These are phyloP conservation scores for Mastigias papua DNA, from an alignment of 30 jellyfish, hydroid and myxozoan genomes.

Conservation along the genomic window DNA sequence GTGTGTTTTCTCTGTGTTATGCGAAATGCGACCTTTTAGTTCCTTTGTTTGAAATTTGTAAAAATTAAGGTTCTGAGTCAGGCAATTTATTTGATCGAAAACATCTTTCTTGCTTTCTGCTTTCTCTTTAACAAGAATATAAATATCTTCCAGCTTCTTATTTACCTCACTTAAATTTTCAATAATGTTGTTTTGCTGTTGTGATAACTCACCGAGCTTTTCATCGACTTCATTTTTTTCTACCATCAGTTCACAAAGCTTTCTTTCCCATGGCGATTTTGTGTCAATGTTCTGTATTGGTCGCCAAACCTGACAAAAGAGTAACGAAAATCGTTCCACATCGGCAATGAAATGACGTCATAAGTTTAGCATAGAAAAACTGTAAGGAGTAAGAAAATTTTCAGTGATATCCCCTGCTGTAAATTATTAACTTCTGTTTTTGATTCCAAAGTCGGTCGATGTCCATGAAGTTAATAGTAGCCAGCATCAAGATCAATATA, in stretches of 20 bases:
- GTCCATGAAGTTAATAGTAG: no score
- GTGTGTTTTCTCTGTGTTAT: not conserved
- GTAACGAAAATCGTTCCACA: no score
- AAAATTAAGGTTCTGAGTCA: not conserved
- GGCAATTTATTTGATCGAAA: not conserved
- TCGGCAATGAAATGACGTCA: no score
- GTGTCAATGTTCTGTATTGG: conserved; percentile 43
- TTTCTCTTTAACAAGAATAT: not conserved
- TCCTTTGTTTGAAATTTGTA: conserved; percentile 17
- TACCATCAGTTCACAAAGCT: conserved; percentile 36
- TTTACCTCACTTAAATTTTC: conserved; percentile 29
- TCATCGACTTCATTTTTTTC: conserved; percentile 22
- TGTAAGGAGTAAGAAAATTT: no score
- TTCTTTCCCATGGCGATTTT: conserved; percentile 59
- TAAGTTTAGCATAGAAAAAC: no score
- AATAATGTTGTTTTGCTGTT: not conserved
- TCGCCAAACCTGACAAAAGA: conserved; percentile 50
- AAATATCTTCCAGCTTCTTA: not conserved
- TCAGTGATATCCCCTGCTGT: no score
- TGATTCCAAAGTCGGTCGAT: no score
- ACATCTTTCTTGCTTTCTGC: not conserved
- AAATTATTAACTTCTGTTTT: no score
- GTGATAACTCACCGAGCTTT: not conserved
- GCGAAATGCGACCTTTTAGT: conserved; percentile 15
- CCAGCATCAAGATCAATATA: no score